Conservation (phyloP, 2,888 invertebrate genomes). For the Thymelicus lineola region DNA sequence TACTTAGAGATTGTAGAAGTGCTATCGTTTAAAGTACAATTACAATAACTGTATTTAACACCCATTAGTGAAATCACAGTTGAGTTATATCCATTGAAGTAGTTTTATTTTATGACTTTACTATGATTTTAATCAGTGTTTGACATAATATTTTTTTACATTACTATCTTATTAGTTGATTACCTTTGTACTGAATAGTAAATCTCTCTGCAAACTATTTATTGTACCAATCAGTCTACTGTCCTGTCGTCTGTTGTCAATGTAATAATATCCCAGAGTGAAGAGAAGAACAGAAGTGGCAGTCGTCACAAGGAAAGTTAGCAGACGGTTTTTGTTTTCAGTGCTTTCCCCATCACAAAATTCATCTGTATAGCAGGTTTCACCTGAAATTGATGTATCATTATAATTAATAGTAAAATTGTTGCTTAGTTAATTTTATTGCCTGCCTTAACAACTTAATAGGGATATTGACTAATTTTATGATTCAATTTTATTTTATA, state of each 20-base stretch:
- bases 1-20: too few species aligned
- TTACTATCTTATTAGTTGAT: neutral
- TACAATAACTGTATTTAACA: too few species aligned
- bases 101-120: too few species aligned
- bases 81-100: too few species aligned
- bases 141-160: neutral
- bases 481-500: too few species aligned
- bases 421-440: too few species aligned
- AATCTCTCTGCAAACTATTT: slow-evolving; percentile 80
- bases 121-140: too few species aligned
- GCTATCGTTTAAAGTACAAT: too few species aligned
- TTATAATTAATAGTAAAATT: neutral
- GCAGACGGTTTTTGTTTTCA: slow-evolving; percentile 70
- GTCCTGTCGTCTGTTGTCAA: slow-evolving; percentile 90
- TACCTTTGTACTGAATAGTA: slow-evolving; percentile 83
- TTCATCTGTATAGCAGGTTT: slow-evolving; percentile 71
- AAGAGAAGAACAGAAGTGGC: slow-evolving; percentile 90
- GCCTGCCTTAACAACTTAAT: too few species aligned
- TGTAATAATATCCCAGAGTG: slow-evolving; percentile 90
- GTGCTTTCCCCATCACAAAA: slow-evolving; percentile 71
- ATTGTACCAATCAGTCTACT: slow-evolving; percentile 88
- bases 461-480: too few species aligned
- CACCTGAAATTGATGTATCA: slow-evolving; percentile 56
- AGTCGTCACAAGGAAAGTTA: slow-evolving; percentile 87
- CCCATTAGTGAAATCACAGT: too few species aligned